Evolutionary conservation across 2,113 vertebrate genomes (phyloP).

Genomic region (Patagioenas fasciata): DNA sequence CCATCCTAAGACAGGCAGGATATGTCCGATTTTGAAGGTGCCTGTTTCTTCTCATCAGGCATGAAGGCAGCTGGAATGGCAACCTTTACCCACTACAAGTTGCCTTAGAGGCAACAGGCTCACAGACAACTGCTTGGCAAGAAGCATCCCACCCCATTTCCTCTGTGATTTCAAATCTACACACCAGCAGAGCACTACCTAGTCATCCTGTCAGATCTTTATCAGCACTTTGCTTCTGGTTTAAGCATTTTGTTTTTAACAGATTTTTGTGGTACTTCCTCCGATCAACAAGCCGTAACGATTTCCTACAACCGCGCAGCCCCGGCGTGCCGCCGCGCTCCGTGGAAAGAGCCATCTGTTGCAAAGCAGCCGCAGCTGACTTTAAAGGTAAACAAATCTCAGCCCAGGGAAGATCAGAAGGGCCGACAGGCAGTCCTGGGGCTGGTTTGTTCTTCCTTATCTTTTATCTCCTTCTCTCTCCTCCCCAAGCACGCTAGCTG

Average conservation of each 20-base stretch:
- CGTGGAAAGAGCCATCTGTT: neutral
- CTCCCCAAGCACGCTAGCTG: neutral
- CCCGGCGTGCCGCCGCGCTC: fast-evolving
- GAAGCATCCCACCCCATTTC: neutral
- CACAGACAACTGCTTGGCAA: neutral
- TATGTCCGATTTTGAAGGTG: neutral
- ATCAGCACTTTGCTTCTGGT: neutral
- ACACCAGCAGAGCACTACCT: neutral
- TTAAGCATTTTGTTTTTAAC: neutral
- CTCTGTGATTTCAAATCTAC: neutral
- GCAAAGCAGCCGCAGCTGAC: neutral
- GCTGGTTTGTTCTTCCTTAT: constrained; percentile 52
- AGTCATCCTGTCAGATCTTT: neutral
- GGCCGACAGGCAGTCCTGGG: neutral
- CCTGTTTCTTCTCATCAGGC: neutral
- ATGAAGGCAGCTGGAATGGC: neutral
- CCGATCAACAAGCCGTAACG: fast-evolving
- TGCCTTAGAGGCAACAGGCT: neutral
- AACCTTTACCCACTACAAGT: neutral
- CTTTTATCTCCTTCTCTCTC: constrained; percentile 44
- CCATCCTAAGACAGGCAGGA: neutral
- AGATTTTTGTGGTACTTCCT: neutral
- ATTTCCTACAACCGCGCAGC: neutral
- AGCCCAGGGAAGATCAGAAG: constrained; percentile 27
- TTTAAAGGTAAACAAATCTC: constrained; percentile 55